Percentiles rank a stretch among this genome's conserved stretches.
phyloP scores from a whole-genome alignment of 2,888 invertebrate species.

The Diogma glabrata region DNA sequence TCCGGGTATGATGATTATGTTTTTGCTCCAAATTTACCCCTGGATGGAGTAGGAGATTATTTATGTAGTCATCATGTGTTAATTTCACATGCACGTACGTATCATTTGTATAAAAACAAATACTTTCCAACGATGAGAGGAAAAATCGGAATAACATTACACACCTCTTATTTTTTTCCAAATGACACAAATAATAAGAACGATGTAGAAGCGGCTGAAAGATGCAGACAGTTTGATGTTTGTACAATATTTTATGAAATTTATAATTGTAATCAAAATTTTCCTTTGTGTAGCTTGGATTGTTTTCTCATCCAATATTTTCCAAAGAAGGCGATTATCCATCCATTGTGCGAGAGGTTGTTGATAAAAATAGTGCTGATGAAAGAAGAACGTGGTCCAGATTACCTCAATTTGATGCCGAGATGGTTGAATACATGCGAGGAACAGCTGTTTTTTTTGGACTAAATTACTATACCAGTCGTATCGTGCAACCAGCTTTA shows the following conservation, averaged over 20 bases:
- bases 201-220: constrained; percentile 11
- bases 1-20: constrained; percentile 38
- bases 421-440: background rate
- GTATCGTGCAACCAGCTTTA: constrained; percentile 14
- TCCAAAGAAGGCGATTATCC: constrained; percentile 29
- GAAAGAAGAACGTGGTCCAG: constrained; percentile 28
- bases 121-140: constrained; percentile 22
- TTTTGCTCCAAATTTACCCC: constrained; percentile 27
- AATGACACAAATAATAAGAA: constrained; percentile 20
- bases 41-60: constrained; percentile 39
- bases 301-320: constrained; percentile 24
- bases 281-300: constrained; percentile 26
- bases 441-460: constrained; percentile 28
- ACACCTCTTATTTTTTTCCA: constrained; percentile 22
- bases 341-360: constrained; percentile 24
- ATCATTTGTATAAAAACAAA: constrained; percentile 29
- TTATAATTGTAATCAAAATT: constrained; percentile 21
- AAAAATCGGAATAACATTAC: constrained; percentile 26
- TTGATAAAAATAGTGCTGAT: constrained; percentile 25
- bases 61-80: constrained; percentile 40
- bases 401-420: constrained; percentile 16
- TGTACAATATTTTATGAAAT: background rate
- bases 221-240: background rate
- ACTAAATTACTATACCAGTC: constrained; percentile 27
- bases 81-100: constrained; percentile 39